These are phyloP conservation scores for Galleria mellonella DNA, from an alignment of 1,140 invertebrate species.

Conservation along the genomic window DNA sequence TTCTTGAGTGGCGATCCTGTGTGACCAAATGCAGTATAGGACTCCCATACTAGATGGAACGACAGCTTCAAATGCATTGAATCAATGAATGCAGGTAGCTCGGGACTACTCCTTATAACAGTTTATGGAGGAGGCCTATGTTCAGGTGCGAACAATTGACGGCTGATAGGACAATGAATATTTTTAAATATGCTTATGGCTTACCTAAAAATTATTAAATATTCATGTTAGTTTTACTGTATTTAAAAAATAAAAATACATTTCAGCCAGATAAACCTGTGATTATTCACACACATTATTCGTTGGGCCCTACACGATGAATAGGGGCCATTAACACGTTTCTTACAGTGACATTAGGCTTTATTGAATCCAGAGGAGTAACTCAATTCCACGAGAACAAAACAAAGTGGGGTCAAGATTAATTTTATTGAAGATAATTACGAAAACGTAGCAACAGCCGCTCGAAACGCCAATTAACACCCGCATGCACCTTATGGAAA, in stretches of 20 bases:
- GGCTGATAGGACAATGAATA: too few species aligned
- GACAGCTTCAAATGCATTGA: slow-evolving; percentile 27
- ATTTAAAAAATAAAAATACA: too few species aligned
- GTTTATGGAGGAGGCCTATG: too few species aligned
- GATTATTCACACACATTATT: slow-evolving; percentile 19
- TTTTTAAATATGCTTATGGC: too few species aligned
- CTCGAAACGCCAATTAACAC: slow-evolving; percentile 1
- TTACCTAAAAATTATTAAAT: too few species aligned
- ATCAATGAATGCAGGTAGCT: too few species aligned
- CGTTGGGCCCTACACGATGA: slow-evolving; percentile 23
- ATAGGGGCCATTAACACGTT: slow-evolving; percentile 44
- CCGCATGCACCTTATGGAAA: slow-evolving; percentile 12
- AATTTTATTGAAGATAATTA: slow-evolving; percentile 29
- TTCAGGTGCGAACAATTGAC: too few species aligned
- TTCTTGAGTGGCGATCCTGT: too few species aligned
- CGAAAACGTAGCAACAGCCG: slow-evolving; percentile 6
- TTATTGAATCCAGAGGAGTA: slow-evolving; percentile 34
- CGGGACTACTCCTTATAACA: slow-evolving; percentile 3
- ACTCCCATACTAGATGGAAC: too few species aligned
- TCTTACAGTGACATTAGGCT: slow-evolving; percentile 46
- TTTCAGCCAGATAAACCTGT: slow-evolving; percentile 6
- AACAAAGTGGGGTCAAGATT: slow-evolving; percentile 22
- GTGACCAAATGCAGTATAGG: too few species aligned
- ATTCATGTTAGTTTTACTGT: too few species aligned
- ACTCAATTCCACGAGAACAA: slow-evolving; percentile 26